Evolutionary conservation across 1,140 invertebrate species (phyloP).

Genomic region (Protaetia brevitarsis): DNA sequence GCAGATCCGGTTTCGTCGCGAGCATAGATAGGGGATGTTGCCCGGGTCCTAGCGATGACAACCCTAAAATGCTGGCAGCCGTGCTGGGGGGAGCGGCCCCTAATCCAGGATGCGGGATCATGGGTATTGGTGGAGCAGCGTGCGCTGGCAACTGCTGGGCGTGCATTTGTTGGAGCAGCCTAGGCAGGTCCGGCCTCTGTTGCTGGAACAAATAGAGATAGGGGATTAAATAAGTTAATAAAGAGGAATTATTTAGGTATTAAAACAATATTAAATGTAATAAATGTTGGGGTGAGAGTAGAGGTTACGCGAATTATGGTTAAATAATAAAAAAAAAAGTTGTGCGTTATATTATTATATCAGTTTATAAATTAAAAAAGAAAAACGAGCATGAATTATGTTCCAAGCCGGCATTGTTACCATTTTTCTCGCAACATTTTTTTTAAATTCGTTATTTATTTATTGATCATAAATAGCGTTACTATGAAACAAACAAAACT

Average conservation of each 20-base stretch:
- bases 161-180: constrained; percentile 86
- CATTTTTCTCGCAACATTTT: no score
- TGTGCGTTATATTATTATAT: no score
- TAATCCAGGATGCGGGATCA: constrained; percentile 70
- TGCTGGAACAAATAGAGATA: constrained; percentile 58
- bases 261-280: no score
- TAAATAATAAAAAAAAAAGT: no score
- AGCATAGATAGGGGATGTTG: constrained; percentile 69
- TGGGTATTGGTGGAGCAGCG: constrained; percentile 68
- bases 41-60: constrained; percentile 53
- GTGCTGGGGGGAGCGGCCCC: constrained; percentile 63
- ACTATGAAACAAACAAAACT: not conserved
- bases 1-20: constrained; percentile 69
- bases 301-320: no score
- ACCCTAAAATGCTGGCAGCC: constrained; percentile 56
- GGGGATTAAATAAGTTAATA: no score
- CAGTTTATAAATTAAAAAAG: not conserved
- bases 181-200: constrained; percentile 72
- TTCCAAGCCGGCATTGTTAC: no score
- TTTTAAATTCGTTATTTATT: not conserved
- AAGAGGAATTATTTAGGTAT: no score
- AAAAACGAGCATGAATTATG: no score
- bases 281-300: no score
- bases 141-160: constrained; percentile 78
- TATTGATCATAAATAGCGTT: not conserved